Percentiles rank a stretch among this genome's conserved stretches.
phyloP scores from a whole-genome alignment of 2,113 vertebrate species.

The Triplophysa rosa region DNA sequence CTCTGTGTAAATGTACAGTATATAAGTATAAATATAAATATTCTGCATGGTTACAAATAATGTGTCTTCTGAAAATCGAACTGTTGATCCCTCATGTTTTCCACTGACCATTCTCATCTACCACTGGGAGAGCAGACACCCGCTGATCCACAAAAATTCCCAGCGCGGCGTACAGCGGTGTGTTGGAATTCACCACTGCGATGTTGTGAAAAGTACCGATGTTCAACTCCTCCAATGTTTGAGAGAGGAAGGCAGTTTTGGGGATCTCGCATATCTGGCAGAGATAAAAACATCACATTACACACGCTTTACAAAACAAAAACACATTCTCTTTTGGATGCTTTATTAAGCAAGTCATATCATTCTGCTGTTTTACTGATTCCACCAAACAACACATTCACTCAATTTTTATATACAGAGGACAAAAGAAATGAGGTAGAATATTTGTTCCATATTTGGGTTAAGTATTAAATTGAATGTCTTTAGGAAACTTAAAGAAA shows the following conservation, averaged over 20 bases:
- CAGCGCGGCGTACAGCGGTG: slow-evolving; percentile 91
- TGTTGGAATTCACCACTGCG: slow-evolving; percentile 86
- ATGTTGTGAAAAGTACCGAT: slow-evolving; percentile 94
- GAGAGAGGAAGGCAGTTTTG: slow-evolving; percentile 86
- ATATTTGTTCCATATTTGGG: too few relatives aligned
- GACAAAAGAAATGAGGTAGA: too few relatives aligned
- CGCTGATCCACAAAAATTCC: slow-evolving; percentile 96
- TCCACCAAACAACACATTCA: too few relatives aligned
- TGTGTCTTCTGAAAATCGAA: too few relatives aligned
- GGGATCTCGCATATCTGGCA: slow-evolving; percentile 93
- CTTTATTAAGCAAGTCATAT: too few relatives aligned
- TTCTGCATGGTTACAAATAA: too few relatives aligned
- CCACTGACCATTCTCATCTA: slow-evolving; percentile 87
- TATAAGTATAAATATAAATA: too few relatives aligned
- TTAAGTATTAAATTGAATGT: too few relatives aligned
- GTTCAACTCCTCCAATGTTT: slow-evolving; percentile 83
- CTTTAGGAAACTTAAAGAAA: slow-evolving; percentile 74
- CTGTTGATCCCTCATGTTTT: neutral
- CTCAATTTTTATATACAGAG: too few relatives aligned
- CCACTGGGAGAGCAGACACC: slow-evolving; percentile 90
- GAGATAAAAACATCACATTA: neutral
- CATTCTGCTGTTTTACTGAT: too few relatives aligned
- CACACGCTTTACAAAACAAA: neutral
- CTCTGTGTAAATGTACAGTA: too few relatives aligned
- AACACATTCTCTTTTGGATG: too few relatives aligned